phyloP scores from a whole-genome alignment of 37 sponge, comb jelly and placozoan genomes.

The Geodia barretti region DNA sequence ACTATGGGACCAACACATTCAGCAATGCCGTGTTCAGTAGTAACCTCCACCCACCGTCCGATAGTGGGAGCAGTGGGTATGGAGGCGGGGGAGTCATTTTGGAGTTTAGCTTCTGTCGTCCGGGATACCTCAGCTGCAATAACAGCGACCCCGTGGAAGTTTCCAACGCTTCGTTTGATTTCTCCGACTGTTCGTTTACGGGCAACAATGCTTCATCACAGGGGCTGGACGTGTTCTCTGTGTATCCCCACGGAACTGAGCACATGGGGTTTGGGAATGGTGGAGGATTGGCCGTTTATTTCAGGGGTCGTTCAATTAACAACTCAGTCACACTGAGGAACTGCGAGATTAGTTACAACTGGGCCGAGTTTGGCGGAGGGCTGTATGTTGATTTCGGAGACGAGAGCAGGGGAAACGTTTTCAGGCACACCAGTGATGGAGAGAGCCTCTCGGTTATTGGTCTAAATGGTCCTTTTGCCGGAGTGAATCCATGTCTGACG shows the following conservation, averaged over 20 bases:
- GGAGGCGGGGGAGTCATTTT: constrained; percentile 60
- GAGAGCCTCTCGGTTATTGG: not conserved
- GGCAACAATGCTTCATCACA: constrained; percentile 12
- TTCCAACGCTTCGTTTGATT: constrained; percentile 12
- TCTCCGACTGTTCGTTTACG: constrained; percentile 37
- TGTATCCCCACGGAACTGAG: constrained; percentile 12
- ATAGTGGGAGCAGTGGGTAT: not conserved
- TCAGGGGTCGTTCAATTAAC: constrained; percentile 33
- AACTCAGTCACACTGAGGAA: constrained; percentile 19
- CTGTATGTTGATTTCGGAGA: constrained; percentile 43
- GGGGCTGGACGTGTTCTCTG: too few relatives aligned
- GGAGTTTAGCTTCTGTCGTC: constrained; percentile 59
- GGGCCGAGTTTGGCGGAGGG: constrained; percentile 35
- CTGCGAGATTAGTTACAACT: constrained; percentile 12
- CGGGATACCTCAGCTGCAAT: constrained; percentile 43
- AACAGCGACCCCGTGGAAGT: not conserved
- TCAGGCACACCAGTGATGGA: not conserved
- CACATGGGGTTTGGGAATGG: constrained; percentile 57
- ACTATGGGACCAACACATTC: constrained; percentile 21
- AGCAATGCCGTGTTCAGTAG: not conserved
- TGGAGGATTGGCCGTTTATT: constrained; percentile 52
- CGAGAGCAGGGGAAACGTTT: constrained; percentile 19
- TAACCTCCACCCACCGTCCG: not conserved
- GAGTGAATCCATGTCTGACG: not conserved
- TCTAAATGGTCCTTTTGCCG: not conserved